These are phyloP conservation scores for Pyrocoelia pectoralis DNA, from an alignment of 2,888 invertebrate genomes.

Conservation along the genomic window DNA sequence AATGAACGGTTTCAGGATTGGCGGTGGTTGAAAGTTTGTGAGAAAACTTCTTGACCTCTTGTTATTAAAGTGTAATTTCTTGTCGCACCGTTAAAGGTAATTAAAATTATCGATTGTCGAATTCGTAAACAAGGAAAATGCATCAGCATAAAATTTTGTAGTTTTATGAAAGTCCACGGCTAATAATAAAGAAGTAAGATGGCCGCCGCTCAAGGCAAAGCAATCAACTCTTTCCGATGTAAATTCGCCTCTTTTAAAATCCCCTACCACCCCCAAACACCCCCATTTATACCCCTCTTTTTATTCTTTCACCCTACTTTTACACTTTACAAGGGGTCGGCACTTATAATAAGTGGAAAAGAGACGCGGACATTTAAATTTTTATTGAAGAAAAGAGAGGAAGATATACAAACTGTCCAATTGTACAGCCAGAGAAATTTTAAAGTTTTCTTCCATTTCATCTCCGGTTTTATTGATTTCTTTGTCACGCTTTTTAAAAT, in stretches of 20 bases:
- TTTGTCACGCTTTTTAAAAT: conserved; percentile 32
- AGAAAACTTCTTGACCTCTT: neutral
- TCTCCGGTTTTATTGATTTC: conserved; percentile 38
- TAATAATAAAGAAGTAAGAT: conserved; percentile 59
- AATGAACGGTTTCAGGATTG: neutral
- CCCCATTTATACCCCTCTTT: conserved; percentile 57
- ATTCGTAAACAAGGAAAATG: conserved; percentile 1
- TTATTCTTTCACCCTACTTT: conserved; percentile 61
- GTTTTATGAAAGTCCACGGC: conserved; percentile 49
- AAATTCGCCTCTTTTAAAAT: conserved; percentile 55
- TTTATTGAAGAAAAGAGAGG: conserved; percentile 37
- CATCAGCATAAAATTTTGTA: conserved; percentile 37
- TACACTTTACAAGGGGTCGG: conserved; percentile 53
- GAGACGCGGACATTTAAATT: conserved; percentile 20
- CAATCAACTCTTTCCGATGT: conserved; percentile 61
- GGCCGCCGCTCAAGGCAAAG: conserved; percentile 56
- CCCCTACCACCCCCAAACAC: conserved; percentile 52
- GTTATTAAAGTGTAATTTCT: neutral
- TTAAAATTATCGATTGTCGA: neutral
- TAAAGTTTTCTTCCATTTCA: conserved; percentile 46
- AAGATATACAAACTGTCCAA: conserved; percentile 37
- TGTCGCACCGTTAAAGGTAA: neutral
- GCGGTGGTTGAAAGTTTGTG: neutral
- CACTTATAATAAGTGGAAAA: conserved; percentile 38
- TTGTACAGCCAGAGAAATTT: conserved; percentile 48